Base-by-base conservation (phyloP, 2,888 invertebrate species). In the Rosalia funebris region DNA sequence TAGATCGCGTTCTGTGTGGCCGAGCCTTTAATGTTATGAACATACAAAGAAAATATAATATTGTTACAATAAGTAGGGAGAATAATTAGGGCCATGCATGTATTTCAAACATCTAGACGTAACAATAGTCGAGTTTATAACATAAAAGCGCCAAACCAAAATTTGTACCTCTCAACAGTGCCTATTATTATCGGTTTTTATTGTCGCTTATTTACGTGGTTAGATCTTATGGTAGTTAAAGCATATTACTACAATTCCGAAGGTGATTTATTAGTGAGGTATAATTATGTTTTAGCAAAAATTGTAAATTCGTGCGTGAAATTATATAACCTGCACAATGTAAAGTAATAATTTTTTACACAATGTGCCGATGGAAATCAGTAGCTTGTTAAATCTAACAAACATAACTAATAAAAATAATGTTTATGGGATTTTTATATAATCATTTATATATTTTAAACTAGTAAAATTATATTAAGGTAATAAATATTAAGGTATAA, bases 191-290 rank as follows among this genome's bases (percentile, higher is more conserved):
- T 44, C 44, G 44, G 19, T 5, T 20, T 41, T 25, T 44, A 12
- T 25, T 14, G 20, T 44, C 25, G 9, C 20, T 7, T 11, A 44
- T 44, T 12, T 46, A 10, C 46, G 32, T 14, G 14, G 46, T 32
- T 46, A 32, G 10, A 32, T 46, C 16, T 20, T 19, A 44, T 44
- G 16, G 52, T 41, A 19, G 31, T 53, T 53, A 42, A 16, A 9
- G 32, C 20, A 14, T n/a, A 53, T 20, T 42, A 53, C 53, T 16
- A 17, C 31, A 42, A 32, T 42, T 16, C 25, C 31, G n/a, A 42
- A 32, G 42, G 16, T 31, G n/a, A 41, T 53, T 53, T 53, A 53
- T 53, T 53, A 53, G 41, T n/a, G 1, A 11, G n/a, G 25, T 12
- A 19, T 12, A 41, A 53, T 42, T 53, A 53, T 16, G 46, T 3